A percentile compares a stretch with the other conserved stretches of the same genome.
phyloP scores from a whole-genome alignment of 1,140 invertebrate genomes.

The Drosophila repleta region DNA sequence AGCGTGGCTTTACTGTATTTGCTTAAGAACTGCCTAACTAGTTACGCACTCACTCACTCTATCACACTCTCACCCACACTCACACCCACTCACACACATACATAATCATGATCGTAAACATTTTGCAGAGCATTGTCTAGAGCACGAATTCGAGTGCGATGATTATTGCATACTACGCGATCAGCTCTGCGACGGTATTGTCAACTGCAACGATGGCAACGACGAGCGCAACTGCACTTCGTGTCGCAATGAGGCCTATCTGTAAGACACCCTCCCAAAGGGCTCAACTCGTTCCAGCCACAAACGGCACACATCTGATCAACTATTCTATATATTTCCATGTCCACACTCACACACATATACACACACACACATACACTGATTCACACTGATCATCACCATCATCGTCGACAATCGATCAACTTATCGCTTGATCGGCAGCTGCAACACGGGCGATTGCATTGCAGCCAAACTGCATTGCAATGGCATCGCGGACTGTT shows the following conservation, averaged over 20 bases:
- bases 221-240: slow-evolving; percentile 89
- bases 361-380: slow-evolving; percentile 26
- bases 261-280: slow-evolving; percentile 62
- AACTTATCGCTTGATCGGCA: slow-evolving; percentile 35
- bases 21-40: background rate
- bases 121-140: slow-evolving; percentile 76
- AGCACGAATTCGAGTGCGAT: slow-evolving; percentile 85
- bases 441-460: slow-evolving; percentile 83
- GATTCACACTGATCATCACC: slow-evolving; percentile 26
- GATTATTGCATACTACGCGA: slow-evolving; percentile 89
- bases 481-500: slow-evolving; percentile 89
- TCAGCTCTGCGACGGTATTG: slow-evolving; percentile 90
- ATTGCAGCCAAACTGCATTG: slow-evolving; percentile 86
- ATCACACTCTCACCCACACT: background rate
- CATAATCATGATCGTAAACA: slow-evolving; percentile 44
- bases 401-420: slow-evolving; percentile 19
- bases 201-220: slow-evolving; percentile 89
- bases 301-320: slow-evolving; percentile 8
- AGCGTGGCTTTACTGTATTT: slow-evolving; percentile 1
- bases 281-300: background rate
- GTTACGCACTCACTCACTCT: slow-evolving; percentile 1
- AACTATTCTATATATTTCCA: slow-evolving; percentile 23
- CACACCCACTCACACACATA: slow-evolving; percentile 6
- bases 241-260: slow-evolving; percentile 77
- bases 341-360: slow-evolving; percentile 20